Base-by-base conservation (phyloP, 2,113 vertebrate species). In the Larimichthys polyactis region DNA sequence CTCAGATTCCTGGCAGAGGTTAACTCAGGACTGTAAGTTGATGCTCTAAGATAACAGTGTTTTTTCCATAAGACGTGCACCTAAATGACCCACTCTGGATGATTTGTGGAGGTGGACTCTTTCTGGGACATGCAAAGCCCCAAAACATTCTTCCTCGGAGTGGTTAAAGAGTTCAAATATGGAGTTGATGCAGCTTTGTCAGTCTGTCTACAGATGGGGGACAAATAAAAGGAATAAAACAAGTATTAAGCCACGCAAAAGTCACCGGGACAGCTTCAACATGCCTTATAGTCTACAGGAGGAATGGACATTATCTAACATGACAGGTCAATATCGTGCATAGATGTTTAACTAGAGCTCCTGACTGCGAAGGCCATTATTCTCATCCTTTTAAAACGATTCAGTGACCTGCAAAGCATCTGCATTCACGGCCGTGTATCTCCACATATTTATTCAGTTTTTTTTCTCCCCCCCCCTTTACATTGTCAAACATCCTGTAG, bases 1-100 rank as follows among this genome's bases (percentile, higher is more conserved):
- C 51, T 65, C 65, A 72, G 82, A 75, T 86, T 91, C 78, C 80
- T 55, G 68, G 70, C 70, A 67, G 75, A 85, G 75, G 59, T 86
- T 55, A 80, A 70, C 9, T 73, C 74, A 78, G 72, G 71, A 84
- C 78, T 89, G 86, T 79, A 75, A 86, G 82, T 49, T 68, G 52
- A 81, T 88, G 71, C 68, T 48, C 19, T 20, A 24, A 64, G 74
- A 81, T 88, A 36, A 83, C 29, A 75, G n/a, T 19, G 27, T 71
- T 59, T 51, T 3, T 36, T 90, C 62, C 64, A 67, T 55, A 48
- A 63, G 65, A 85, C 68, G 60, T 58, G 66, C 57, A 22, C 22
- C 48, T 68, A 51, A 76, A 57, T 43, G 43, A 70, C 60, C 72
- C 52, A 52, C 43, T 58, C 8, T 22, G 63, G 12, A 81, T 80